A percentile compares a stretch with the other conserved stretches of the same genome.
phyloP scores from a whole-genome alignment of 92 coral and sea anemone genomes.

The Muricea muricata region DNA sequence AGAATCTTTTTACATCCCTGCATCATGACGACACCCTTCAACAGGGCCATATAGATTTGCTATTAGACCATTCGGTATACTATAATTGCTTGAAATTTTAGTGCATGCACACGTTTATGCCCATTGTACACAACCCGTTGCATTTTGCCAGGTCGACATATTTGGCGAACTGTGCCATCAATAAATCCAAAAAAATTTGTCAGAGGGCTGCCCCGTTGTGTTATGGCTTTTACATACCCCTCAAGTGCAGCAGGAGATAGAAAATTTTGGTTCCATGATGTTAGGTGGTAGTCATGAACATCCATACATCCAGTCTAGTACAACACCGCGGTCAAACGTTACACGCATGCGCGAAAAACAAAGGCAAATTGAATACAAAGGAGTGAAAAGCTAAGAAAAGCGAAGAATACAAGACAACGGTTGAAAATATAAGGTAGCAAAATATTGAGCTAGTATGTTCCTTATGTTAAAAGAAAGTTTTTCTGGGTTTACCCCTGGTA shows the following conservation, averaged over 20 bases:
- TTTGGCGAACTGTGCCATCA: conserved; percentile 5
- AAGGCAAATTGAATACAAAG: too few species aligned
- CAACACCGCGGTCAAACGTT: too few species aligned
- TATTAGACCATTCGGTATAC: conserved; percentile 31
- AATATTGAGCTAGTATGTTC: too few species aligned
- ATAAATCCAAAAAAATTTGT: not conserved
- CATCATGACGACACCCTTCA: conserved; percentile 57
- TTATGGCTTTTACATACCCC: not conserved
- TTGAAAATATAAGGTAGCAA: too few species aligned
- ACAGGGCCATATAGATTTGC: conserved; percentile 45
- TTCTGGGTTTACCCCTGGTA: too few species aligned
- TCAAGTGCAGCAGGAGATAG: not conserved
- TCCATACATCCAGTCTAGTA: too few species aligned
- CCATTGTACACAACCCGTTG: too few species aligned
- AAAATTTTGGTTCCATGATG: conserved; percentile 15
- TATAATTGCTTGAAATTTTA: conserved; percentile 20
- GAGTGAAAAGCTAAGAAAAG: too few species aligned
- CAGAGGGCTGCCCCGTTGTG: not conserved
- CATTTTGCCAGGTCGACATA: not conserved
- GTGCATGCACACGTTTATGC: conserved; percentile 16
- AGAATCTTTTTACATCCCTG: conserved; percentile 45
- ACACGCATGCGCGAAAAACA: too few species aligned
- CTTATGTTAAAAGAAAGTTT: too few species aligned
- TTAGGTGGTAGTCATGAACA: conserved; percentile 38
- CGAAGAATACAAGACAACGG: too few species aligned